Percentiles rank a stretch among this genome's conserved stretches.
These are phyloP conservation scores for Amphiura filiformis DNA, from an alignment of 35 echinoderm and acorn worm species.

Conservation along the genomic window DNA sequence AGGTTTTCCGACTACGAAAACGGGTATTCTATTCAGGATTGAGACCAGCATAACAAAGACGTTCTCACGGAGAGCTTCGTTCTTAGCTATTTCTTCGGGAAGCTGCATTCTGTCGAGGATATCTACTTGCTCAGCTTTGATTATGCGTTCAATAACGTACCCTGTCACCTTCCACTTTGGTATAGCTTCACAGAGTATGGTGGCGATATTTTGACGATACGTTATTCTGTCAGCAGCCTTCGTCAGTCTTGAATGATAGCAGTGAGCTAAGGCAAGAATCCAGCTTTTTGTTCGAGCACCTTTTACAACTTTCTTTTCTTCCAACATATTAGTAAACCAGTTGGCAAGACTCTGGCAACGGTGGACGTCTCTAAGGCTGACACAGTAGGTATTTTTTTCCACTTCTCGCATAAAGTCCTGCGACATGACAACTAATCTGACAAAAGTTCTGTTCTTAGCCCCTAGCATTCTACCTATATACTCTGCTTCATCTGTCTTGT, in stretches of 20 bases:
- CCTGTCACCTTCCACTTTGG: neutral
- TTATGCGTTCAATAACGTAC: conserved; percentile 1
- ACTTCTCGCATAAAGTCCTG: conserved; percentile 25
- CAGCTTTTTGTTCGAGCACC: neutral
- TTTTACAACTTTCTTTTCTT: neutral
- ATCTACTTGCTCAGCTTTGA: conserved; percentile 20
- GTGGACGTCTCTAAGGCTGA: conserved; percentile 27
- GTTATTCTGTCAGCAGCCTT: neutral
- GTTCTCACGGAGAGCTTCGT: conserved; percentile 34
- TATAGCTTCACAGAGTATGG: neutral
- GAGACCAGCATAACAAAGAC: conserved; percentile 32
- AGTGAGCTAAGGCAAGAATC: conserved; percentile 28
- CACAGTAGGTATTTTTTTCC: conserved; percentile 24
- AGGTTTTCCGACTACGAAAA: conserved; percentile 48
- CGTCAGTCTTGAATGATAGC: conserved; percentile 29
- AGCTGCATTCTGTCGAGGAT: conserved; percentile 36
- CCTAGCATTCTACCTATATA: conserved; percentile 28
- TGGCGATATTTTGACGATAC: neutral
- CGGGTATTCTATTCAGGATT: conserved; percentile 24
- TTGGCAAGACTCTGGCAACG: conserved; percentile 13
- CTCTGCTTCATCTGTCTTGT: conserved; percentile 36
- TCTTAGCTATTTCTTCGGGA: conserved; percentile 24
- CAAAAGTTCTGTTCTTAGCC: neutral
- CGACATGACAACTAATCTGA: conserved; percentile 29
- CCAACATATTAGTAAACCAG: conserved; percentile 26